Base-by-base conservation (phyloP, 2,797 vertebrate genomes). In the Sebastes alutus region DNA sequence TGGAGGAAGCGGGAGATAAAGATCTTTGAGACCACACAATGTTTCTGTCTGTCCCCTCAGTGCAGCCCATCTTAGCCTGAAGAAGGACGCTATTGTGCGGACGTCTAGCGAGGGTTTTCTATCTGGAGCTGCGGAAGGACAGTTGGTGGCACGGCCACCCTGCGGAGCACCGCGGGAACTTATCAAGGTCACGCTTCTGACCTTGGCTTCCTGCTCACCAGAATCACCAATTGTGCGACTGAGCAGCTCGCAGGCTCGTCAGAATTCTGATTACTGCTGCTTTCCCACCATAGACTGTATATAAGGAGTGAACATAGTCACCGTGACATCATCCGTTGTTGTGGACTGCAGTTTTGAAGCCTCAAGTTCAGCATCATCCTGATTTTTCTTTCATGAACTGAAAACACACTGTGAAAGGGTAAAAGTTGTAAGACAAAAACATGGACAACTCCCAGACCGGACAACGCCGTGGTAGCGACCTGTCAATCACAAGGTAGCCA, bases 201-300 rank as follows among this genome's bases (percentile, higher is more conserved):
- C 93, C 95, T 87, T 86, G 2, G 85, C 69, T 95, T 96, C 95
- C 95, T 95, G 94, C 78, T 84, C 83, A 77, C 77, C 85, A 95
- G 91, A 95, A 94, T 87, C 84, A 67, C 67, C 81, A 65, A 91
- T 93, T 95, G 93, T 95, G 86, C 32, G 38, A 77, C 62, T 2
- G 59, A 46, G 62, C 65, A 64, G 79, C 72, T 82, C 29, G 7
- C 29, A 7, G 29, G 29, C 29, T 30, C 29, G 18, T 72, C 58
- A 27, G 23, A 77, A 77, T 88, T 85, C 84, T 60, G 61, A 72
- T 71, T 69, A 22, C 64, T 56, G 60, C 71, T 20, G 42, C 42
- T 49, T 49, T 49, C 42, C 42, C 42, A 49, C 42, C 42, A 49
- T 8, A 49, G 42, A 49, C 18, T 0, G 7, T 49, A 49, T 20